A percentile compares a stretch with the other conserved stretches of the same genome.
phyloP scores from a whole-genome alignment of 2,888 invertebrate genomes.

The Hartigia nigra region DNA sequence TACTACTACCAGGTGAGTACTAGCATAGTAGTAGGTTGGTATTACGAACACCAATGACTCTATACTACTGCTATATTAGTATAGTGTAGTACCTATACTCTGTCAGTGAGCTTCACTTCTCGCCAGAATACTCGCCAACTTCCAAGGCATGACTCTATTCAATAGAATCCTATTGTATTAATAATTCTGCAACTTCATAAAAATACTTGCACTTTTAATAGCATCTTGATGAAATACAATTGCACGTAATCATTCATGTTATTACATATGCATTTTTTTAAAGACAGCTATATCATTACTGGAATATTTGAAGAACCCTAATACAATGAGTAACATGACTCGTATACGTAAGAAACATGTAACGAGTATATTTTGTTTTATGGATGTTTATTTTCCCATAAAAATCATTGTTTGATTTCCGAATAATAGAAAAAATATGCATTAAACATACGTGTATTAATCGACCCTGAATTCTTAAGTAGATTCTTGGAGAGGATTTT shows the following conservation, averaged over 20 bases:
- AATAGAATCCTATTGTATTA: conserved; percentile 44
- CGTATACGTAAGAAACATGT: not conserved
- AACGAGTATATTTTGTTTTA: not conserved
- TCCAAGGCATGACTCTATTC: conserved; percentile 26
- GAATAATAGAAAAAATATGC: not conserved
- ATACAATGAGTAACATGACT: no score
- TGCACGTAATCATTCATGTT: conserved; percentile 35
- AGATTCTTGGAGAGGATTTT: not conserved
- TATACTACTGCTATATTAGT: not conserved
- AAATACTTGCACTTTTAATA: conserved; percentile 34
- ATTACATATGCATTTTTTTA: not conserved
- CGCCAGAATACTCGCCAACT: not conserved
- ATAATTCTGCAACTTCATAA: conserved; percentile 40
- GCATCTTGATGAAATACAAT: conserved; percentile 33
- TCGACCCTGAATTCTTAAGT: not conserved
- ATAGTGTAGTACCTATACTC: not conserved
- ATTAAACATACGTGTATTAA: not conserved
- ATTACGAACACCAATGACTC: not conserved
- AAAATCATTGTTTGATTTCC: not conserved
- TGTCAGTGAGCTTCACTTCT: not conserved
- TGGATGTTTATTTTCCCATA: not conserved
- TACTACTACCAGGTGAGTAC: not conserved
- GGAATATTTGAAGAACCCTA: no score
- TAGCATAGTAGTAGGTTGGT: not conserved
- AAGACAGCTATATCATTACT: no score